phyloP scores from a whole-genome alignment of 2,113 vertebrate genomes.

The Bos taurus region DNA sequence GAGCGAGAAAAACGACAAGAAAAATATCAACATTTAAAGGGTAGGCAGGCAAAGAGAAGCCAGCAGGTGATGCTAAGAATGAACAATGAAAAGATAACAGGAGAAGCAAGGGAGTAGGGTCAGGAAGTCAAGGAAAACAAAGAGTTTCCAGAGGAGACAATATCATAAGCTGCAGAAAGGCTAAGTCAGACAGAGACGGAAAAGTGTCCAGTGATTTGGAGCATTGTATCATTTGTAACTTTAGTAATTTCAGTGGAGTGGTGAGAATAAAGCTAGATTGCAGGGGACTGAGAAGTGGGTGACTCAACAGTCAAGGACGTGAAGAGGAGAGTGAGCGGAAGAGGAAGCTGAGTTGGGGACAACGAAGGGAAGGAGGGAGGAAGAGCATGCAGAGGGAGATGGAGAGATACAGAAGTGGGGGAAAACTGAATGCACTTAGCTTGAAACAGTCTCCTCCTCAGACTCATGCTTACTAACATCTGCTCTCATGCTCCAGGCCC shows the following conservation, averaged over 20 bases:
- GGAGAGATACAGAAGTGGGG: background rate
- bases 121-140: background rate
- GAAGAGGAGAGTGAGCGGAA: background rate
- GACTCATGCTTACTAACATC: background rate
- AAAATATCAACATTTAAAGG: background rate
- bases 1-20: background rate
- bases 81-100: background rate
- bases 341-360: background rate
- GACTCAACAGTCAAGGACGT: background rate
- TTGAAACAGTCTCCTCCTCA: background rate
- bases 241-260: background rate
- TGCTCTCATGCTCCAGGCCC: background rate
- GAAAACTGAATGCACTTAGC: background rate
- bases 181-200: background rate
- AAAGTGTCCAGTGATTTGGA: background rate
- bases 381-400: background rate
- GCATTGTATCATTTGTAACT: background rate
- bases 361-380: background rate
- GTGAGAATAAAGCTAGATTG: background rate
- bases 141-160: background rate
- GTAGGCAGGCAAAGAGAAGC: background rate
- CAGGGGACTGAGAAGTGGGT: background rate
- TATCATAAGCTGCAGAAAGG: background rate
- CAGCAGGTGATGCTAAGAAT: background rate
- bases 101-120: background rate